phyloP scores from a whole-genome alignment of 2,797 vertebrate genomes.

The Cynopterus sphinx region DNA sequence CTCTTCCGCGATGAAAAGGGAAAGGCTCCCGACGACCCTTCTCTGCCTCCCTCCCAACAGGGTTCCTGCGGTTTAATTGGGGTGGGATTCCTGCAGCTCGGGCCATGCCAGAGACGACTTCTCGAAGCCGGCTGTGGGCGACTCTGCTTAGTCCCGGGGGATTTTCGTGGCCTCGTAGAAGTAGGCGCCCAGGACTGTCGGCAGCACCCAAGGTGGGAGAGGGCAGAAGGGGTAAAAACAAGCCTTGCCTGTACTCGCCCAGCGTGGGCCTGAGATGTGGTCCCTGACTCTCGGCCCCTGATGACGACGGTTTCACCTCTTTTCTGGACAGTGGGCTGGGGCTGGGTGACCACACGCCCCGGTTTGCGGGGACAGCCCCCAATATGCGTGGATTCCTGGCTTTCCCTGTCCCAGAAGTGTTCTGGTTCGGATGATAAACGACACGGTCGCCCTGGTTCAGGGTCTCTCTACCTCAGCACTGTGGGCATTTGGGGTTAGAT shows the following conservation, averaged over 20 bases:
- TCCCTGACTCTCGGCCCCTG: neutral
- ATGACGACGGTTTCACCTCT: neutral
- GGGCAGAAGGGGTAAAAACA: too few relatives aligned
- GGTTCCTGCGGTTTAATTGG: slow-evolving; percentile 46
- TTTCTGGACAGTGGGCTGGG: neutral
- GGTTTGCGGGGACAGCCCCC: neutral
- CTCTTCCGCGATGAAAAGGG: slow-evolving; percentile 52
- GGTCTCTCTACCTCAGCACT: neutral
- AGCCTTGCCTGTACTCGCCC: neutral
- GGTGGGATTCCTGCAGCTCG: neutral
- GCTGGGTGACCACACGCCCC: neutral
- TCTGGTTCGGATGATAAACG: neutral
- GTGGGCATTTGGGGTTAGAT: neutral
- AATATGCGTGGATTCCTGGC: neutral
- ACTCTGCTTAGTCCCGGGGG: neutral
- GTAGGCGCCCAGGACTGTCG: neutral
- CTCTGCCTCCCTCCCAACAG: neutral
- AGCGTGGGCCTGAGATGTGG: neutral
- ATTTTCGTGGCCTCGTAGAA: neutral
- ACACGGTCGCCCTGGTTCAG: neutral
- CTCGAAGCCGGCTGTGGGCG: neutral
- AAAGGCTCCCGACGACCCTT: neutral
- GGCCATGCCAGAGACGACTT: neutral
- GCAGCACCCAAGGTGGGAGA: neutral
- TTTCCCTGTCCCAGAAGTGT: neutral